phyloP scores from a whole-genome alignment of 2,888 invertebrate species.

The Eristalinus sepulchralis region DNA sequence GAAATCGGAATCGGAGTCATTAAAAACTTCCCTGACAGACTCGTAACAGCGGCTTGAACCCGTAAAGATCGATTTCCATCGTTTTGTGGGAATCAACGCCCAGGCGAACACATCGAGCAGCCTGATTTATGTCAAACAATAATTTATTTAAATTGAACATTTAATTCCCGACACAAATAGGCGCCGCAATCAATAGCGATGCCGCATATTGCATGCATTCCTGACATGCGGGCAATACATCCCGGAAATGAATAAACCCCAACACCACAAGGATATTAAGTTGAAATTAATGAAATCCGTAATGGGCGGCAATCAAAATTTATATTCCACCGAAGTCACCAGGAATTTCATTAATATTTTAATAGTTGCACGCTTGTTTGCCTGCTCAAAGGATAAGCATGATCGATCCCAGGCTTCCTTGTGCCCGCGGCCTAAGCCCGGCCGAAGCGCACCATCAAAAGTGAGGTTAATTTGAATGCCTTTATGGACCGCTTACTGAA shows the following conservation, averaged over 20 bases:
- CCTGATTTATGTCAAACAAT: background rate
- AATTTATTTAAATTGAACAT: background rate
- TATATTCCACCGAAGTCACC: background rate
- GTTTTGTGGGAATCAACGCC: background rate
- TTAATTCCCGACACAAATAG: background rate
- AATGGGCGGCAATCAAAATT: background rate
- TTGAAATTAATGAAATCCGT: background rate
- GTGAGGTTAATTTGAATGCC: background rate
- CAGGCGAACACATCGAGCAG: too few species aligned
- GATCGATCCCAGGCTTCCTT: background rate
- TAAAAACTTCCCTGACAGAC: background rate
- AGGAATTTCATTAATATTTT: background rate
- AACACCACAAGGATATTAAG: background rate
- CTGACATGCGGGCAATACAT: background rate
- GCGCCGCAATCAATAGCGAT: background rate
- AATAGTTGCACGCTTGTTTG: background rate
- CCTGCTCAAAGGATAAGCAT: background rate
- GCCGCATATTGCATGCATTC: background rate
- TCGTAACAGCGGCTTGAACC: background rate
- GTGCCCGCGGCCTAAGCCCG: background rate
- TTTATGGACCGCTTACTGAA: background rate
- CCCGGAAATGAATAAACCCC: background rate
- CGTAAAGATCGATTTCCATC: background rate
- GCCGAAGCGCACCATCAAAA: background rate
- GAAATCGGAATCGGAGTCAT: background rate